These are phyloP conservation scores for Neolamprologus kungweensis DNA, from an alignment of 2,113 vertebrate genomes.

Conservation along the genomic window DNA sequence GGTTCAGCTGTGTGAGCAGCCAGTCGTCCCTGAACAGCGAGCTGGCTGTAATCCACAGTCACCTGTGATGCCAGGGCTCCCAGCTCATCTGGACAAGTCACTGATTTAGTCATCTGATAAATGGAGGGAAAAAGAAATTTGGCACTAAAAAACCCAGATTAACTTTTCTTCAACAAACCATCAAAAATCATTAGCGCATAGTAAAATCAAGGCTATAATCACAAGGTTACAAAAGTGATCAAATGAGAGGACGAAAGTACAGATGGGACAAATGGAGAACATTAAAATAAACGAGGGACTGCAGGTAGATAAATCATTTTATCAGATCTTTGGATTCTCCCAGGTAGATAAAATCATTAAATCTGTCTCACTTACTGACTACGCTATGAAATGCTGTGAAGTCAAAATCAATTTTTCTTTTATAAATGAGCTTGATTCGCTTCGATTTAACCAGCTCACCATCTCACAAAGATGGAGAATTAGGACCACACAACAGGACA, in stretches of 20 bases:
- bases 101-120: conserved; percentile 95
- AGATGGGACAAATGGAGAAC: not conserved
- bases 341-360: not conserved
- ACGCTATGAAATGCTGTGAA: not conserved
- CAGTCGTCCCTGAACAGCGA: conserved; percentile 91
- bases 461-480: not conserved
- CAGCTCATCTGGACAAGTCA: conserved; percentile 95
- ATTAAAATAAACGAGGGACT: not conserved
- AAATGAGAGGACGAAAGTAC: not conserved
- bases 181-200: not conserved
- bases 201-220: not conserved
- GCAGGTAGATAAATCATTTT: not conserved
- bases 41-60: conserved; percentile 93
- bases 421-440: not conserved
- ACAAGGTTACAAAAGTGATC: not conserved
- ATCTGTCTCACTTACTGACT: not conserved
- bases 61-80: conserved; percentile 96
- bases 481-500: not conserved
- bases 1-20: conserved; percentile 95
- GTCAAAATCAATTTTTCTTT: not conserved
- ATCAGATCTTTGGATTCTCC: not conserved
- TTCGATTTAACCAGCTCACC: not conserved
- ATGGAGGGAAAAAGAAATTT: not conserved
- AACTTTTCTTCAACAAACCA: not conserved
- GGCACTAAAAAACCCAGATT: not conserved